Conservation (phyloP, 2,888 invertebrate genomes). For the Julus scandinavius region DNA sequence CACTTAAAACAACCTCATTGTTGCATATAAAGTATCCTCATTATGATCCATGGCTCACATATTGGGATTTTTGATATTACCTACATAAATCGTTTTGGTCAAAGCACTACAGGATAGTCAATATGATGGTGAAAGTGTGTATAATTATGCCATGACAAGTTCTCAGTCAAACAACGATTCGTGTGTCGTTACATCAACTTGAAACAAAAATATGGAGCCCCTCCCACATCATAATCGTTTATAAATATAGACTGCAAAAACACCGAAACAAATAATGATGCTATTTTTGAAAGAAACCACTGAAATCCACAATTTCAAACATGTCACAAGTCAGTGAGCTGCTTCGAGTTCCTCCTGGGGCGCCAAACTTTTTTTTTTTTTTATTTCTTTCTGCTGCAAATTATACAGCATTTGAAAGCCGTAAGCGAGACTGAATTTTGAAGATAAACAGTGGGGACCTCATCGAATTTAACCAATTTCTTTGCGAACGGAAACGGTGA, state of each 20-base stretch:
- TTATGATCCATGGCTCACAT: background rate
- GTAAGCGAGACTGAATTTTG: background rate
- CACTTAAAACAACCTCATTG: background rate
- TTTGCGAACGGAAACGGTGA: constrained; percentile 13
- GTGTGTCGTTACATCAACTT: background rate
- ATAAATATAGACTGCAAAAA: background rate
- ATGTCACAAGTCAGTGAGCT: background rate
- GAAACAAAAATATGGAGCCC: background rate
- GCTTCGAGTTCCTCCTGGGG: background rate
- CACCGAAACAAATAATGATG: background rate
- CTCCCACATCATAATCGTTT: background rate
- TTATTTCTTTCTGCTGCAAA: constrained; percentile 9
- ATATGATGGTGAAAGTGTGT: background rate
- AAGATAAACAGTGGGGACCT: constrained; percentile 24
- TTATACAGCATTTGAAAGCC: background rate
- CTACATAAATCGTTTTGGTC: background rate
- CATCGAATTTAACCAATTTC: constrained; percentile 5
- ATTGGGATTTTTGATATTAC: background rate
- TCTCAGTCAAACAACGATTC: background rate
- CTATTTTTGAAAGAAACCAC: constrained; percentile 4
- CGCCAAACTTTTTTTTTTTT: background rate
- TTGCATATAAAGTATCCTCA: background rate
- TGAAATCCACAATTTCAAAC: background rate
- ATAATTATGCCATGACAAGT: background rate
- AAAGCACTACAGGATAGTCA: background rate